phyloP scores from a whole-genome alignment of 2,888 invertebrate species.

The Sphinx pinastri region DNA sequence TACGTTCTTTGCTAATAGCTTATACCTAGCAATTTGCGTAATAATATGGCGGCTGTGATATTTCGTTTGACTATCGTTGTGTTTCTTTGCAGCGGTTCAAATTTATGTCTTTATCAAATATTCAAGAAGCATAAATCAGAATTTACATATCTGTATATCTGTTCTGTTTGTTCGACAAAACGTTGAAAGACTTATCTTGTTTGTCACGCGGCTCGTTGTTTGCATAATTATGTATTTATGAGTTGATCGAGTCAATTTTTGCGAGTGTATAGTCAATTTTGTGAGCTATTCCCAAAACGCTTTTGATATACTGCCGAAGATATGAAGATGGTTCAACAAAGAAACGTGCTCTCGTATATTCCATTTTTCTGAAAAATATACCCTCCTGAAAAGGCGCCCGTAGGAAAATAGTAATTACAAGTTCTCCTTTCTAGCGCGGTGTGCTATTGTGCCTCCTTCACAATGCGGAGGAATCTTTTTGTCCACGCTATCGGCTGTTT shows the following conservation, averaged over 20 bases:
- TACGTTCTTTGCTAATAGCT: constrained; percentile 60
- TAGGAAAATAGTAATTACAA: constrained; percentile 84
- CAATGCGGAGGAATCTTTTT: constrained; percentile 82
- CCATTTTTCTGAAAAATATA: constrained; percentile 78
- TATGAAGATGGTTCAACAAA: constrained; percentile 62
- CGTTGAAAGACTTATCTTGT: constrained; percentile 28
- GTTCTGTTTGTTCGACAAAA: constrained; percentile 50
- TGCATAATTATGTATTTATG: constrained; percentile 32
- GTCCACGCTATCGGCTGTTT: constrained; percentile 78
- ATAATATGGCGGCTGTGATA: constrained; percentile 43
- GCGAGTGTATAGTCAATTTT: constrained; percentile 19
- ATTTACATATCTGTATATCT: constrained; percentile 48
- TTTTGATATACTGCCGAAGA: constrained; percentile 51
- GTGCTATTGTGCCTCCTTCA: constrained; percentile 70
- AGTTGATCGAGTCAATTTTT: constrained; percentile 5
- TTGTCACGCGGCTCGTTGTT: constrained; percentile 32
- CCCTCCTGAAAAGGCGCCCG: constrained; percentile 70
- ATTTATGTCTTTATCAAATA: constrained; percentile 57
- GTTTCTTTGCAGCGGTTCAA: constrained; percentile 40
- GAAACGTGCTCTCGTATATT: constrained; percentile 56
- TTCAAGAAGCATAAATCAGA: constrained; percentile 43
- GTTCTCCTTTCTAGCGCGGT: constrained; percentile 66
- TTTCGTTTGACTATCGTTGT: constrained; percentile 41
- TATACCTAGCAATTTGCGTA: constrained; percentile 61
- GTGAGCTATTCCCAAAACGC: constrained; percentile 24